Base-by-base conservation (phyloP, 2,797 vertebrate species). In the Poeciliopsis gracilis region DNA sequence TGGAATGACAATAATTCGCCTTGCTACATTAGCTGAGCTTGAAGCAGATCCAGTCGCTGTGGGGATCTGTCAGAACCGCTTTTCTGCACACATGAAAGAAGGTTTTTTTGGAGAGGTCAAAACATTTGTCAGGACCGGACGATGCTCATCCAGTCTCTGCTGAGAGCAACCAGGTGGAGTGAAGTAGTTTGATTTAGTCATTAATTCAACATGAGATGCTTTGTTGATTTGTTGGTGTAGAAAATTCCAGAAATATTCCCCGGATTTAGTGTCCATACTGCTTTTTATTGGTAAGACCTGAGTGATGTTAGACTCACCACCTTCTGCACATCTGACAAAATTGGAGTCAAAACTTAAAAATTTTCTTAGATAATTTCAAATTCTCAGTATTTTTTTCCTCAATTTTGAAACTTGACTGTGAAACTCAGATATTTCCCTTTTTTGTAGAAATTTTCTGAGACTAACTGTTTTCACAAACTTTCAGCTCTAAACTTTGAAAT, bases 1-100 rank as follows among this genome's bases (percentile, higher is more conserved):
- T 75, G 53, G 53, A 45, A 45, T 66, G 57, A 78, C 70, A 51
- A 28, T 73, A 36, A 73, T 73, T 51, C 6, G n/a, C 10, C 36
- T 79, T 33, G 77, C 33, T 73, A 73, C 23, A 23, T 63, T 28
- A 33, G 25, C 66, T 45, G 11, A 43, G 77, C 25, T n/a, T 45
- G 13, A 51, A 55, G 61, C 38, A 69, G 72, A 79, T 66, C 57
- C 36, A 12, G 72, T 67, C 45, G 59, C 57, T 74, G 18, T 45
- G 61, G 33, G 47, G 47, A 33, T 79, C 36, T 53, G 72, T 75
- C 38, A 25, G 38, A 15, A 16, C 12, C 51, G 61, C 38, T 6
- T 55, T 36, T 55, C 72, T 45, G 72, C 61, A 74, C 72, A 75
- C 49, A 28, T 16, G 9, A 20, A 30, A 46, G n/a, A 46, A n/a